A percentile compares a stretch with the other conserved stretches of the same genome.
Conservation (phyloP, 2,797 vertebrate species). For the Anguilla pacifica region DNA sequence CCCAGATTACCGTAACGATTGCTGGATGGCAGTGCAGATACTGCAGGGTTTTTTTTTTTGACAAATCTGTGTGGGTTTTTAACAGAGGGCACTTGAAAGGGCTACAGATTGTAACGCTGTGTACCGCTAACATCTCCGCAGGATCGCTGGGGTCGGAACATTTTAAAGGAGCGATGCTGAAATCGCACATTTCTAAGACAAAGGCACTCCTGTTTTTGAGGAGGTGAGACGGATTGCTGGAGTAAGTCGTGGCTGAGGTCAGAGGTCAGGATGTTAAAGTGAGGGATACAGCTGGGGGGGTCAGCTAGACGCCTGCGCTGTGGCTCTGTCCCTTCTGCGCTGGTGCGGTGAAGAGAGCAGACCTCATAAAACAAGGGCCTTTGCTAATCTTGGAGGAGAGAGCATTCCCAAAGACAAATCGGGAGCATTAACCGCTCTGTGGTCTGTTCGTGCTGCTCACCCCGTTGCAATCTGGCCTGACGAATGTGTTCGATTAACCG, state of each 20-base stretch:
- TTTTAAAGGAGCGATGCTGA: background rate
- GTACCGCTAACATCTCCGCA: conserved; percentile 17
- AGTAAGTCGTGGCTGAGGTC: background rate
- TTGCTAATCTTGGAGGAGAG: conserved; percentile 38
- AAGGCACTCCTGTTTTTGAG: background rate
- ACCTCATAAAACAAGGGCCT: background rate
- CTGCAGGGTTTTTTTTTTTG: conserved; percentile 18
- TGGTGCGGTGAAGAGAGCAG: conserved; percentile 4
- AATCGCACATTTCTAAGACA: background rate
- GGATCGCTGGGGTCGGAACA: conserved; percentile 14
- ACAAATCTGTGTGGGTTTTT: conserved; percentile 33
- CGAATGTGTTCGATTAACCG: conserved; percentile 75
- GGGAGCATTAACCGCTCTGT: conserved; percentile 57
- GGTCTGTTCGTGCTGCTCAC: conserved; percentile 62
- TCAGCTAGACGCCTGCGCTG: background rate
- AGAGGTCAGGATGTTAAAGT: background rate
- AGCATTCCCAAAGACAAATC: conserved; percentile 41
- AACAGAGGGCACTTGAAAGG: conserved; percentile 20
- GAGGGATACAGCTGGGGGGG: background rate
- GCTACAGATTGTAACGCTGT: conserved; percentile 13
- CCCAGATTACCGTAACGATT: conserved; percentile 74
- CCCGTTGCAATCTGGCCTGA: conserved; percentile 73
- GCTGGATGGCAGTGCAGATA: conserved; percentile 55
- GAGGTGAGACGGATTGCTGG: background rate
- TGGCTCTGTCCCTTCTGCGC: background rate